Evolutionary conservation across 2,113 vertebrate genomes (phyloP).

Genomic region (Ctenomys sociabilis): DNA sequence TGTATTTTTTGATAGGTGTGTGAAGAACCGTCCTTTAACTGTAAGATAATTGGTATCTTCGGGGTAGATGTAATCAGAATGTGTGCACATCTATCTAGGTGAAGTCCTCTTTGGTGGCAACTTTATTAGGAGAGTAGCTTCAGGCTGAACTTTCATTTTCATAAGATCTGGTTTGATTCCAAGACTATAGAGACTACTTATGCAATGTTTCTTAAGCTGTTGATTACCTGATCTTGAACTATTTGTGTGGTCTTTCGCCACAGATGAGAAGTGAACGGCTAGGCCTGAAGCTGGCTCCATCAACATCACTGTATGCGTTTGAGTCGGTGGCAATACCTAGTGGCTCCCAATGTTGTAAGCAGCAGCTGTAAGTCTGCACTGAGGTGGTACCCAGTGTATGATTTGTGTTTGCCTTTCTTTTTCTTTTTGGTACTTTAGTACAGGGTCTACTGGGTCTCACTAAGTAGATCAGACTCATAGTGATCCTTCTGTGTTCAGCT

Average conservation of each 20-base stretch:
- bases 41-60: constrained; percentile 48
- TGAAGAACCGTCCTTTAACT: constrained; percentile 58
- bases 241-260: background rate
- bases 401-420: constrained; percentile 19
- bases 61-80: constrained; percentile 56
- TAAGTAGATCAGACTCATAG: too few species aligned
- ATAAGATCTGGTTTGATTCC: constrained; percentile 13
- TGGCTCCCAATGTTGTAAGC: constrained; percentile 21
- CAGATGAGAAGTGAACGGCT: background rate
- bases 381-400: background rate
- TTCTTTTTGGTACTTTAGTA: too few species aligned
- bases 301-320: background rate
- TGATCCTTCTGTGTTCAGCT: too few species aligned
- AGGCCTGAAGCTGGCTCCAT: background rate
- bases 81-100: background rate
- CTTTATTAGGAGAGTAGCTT: constrained; percentile 50
- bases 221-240: constrained; percentile 34
- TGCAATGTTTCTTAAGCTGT: background rate
- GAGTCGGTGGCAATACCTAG: background rate
- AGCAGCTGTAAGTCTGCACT: background rate
- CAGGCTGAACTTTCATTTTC: constrained; percentile 52
- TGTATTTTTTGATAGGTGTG: background rate
- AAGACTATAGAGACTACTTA: background rate
- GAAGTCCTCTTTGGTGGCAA: background rate
- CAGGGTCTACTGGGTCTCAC: too few species aligned